Conservation (phyloP, 2,113 vertebrate genomes). For the Sminthopsis crassicaudata region DNA sequence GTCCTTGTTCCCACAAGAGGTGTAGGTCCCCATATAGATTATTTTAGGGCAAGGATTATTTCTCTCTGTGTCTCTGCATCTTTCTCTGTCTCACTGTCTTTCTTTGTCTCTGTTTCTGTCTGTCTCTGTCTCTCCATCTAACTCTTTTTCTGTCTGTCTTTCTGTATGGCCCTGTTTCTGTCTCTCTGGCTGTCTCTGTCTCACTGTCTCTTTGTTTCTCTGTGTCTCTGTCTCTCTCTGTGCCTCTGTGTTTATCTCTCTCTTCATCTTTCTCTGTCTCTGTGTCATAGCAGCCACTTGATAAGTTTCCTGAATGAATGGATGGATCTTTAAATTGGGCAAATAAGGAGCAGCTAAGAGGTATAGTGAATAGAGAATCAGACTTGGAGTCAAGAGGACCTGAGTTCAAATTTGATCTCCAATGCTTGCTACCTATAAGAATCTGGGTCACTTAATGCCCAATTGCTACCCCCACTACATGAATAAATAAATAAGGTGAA, state of each 20-base stretch:
- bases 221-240: too few relatives aligned
- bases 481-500: neutral
- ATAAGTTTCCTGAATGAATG: neutral
- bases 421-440: neutral
- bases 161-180: too few relatives aligned
- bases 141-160: too few relatives aligned
- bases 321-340: neutral
- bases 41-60: neutral
- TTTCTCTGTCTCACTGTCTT: neutral
- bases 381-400: neutral
- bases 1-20: too few relatives aligned
- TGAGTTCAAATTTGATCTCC: neutral
- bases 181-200: neutral
- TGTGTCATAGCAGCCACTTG: neutral
- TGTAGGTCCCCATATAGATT: neutral
- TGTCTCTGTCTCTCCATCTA: too few relatives aligned
- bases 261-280: neutral
- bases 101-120: too few relatives aligned
- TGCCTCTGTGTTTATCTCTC: too few relatives aligned
- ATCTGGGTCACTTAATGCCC: neutral
- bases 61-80: neutral
- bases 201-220: too few relatives aligned
- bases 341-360: too few relatives aligned
- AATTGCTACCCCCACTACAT: neutral
- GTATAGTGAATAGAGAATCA: neutral